Conservation (phyloP, 2,888 invertebrate genomes). For the Drosophila fulvimacula region DNA sequence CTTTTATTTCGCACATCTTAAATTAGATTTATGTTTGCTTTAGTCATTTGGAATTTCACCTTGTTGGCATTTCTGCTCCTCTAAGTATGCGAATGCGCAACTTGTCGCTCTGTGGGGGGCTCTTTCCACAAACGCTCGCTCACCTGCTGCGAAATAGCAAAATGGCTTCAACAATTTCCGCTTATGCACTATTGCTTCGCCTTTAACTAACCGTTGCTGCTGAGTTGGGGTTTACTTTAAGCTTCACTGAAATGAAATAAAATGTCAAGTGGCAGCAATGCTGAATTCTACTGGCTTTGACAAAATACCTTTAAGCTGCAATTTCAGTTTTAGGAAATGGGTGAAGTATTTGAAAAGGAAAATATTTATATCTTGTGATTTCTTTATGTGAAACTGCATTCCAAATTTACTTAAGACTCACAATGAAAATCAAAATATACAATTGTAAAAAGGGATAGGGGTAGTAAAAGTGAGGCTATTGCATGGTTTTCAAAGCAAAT, state of each 20-base stretch:
- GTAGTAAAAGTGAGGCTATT: no score
- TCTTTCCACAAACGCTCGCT: not conserved
- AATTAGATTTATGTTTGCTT: not conserved
- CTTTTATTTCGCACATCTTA: not conserved
- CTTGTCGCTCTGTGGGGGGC: conserved; percentile 8
- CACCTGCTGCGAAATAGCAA: conserved; percentile 24
- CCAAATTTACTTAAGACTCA: not conserved
- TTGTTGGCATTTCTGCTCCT: not conserved
- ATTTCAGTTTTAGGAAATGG: not conserved
- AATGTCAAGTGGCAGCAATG: not conserved
- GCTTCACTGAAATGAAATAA: not conserved
- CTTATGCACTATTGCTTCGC: conserved; percentile 11
- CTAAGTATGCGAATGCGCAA: conserved; percentile 11
- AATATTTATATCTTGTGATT: not conserved
- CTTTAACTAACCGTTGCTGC: conserved; percentile 2
- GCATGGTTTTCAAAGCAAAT: no score
- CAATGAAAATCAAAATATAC: no score
- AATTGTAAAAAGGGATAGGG: no score
- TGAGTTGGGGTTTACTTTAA: conserved; percentile 1
- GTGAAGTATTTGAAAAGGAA: not conserved
- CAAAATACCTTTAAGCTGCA: not conserved
- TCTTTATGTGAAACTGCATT: not conserved
- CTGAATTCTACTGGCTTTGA: not conserved
- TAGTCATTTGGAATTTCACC: not conserved
- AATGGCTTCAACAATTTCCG: conserved; percentile 32